Evolutionary conservation across 2,797 vertebrate genomes (phyloP).

Genomic region (Poliocrania exsul): DNA sequence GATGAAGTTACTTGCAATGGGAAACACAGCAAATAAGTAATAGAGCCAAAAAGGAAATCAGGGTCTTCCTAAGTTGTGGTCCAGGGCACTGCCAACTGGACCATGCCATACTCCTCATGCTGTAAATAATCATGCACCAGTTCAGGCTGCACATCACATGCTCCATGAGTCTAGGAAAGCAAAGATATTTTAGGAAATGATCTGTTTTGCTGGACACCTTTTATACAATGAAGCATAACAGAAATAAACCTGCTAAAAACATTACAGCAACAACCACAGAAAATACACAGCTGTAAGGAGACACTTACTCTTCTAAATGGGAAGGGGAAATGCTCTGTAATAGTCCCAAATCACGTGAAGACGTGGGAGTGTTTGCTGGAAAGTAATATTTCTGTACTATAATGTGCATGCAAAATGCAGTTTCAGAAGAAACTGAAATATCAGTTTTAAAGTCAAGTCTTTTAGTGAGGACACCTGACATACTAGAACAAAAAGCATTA

Average conservation of each 20-base stretch:
- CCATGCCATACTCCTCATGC: rapidly evolving
- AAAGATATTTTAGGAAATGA: neutral
- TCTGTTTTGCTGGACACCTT: neutral
- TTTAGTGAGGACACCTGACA: neutral
- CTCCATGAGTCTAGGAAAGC: neutral
- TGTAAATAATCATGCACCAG: neutral
- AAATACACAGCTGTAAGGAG: neutral
- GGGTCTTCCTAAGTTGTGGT: neutral
- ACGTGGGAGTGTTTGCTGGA: neutral
- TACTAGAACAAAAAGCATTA: neutral
- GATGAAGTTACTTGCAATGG: neutral
- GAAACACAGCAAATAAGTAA: neutral
- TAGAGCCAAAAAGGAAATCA: neutral
- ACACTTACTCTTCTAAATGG: neutral
- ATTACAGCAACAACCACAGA: neutral
- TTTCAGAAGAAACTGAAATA: neutral
- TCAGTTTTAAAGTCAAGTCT: neutral
- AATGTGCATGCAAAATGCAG: neutral
- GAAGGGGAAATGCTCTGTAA: neutral
- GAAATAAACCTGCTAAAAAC: conserved; percentile 24
- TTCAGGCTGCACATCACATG: neutral
- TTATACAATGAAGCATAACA: neutral
- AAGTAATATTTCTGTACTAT: neutral
- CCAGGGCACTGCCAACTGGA: neutral
- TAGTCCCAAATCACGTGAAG: neutral